These are phyloP conservation scores for Xerus rutilus DNA, from an alignment of 2,797 vertebrate species.

Conservation along the genomic window DNA sequence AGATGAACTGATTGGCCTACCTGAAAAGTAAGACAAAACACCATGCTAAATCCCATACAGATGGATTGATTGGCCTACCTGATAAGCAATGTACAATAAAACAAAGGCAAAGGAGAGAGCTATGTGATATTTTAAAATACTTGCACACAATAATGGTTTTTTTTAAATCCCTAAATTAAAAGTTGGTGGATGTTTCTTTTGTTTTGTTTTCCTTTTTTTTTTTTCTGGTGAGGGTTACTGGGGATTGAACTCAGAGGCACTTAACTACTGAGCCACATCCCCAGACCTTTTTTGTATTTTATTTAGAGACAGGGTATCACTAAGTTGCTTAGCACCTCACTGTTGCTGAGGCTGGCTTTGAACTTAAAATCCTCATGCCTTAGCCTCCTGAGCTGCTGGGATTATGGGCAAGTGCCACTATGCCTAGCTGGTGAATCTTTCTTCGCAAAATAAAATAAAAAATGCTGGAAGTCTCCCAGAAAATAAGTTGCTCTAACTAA, in stretches of 20 bases:
- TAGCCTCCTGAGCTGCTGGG: no score
- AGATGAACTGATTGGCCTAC: background rate
- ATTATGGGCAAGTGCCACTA: no score
- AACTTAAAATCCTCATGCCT: no score
- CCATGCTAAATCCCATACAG: background rate
- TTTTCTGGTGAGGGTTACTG: background rate
- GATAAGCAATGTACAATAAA: background rate
- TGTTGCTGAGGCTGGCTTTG: no score
- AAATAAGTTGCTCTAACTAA: slow-evolving; percentile 53
- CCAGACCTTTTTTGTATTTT: no score
- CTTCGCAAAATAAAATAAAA: slow-evolving; percentile 33
- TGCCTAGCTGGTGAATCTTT: background rate
- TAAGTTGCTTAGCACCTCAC: no score
- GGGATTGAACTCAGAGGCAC: no score
- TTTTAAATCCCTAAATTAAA: slow-evolving; percentile 14
- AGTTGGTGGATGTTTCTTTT: background rate
- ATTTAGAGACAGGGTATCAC: no score
- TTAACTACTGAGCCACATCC: no score
- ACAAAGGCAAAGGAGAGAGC: background rate
- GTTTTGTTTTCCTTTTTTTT: no score
- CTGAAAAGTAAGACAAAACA: slow-evolving; percentile 5
- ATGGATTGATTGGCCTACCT: background rate
- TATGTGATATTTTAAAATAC: slow-evolving; percentile 1
- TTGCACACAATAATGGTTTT: background rate
- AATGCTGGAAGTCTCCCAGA: slow-evolving; percentile 15